Evolutionary conservation across 2,888 invertebrate species (phyloP).

Genomic region (Sphaeridia pumilis): DNA sequence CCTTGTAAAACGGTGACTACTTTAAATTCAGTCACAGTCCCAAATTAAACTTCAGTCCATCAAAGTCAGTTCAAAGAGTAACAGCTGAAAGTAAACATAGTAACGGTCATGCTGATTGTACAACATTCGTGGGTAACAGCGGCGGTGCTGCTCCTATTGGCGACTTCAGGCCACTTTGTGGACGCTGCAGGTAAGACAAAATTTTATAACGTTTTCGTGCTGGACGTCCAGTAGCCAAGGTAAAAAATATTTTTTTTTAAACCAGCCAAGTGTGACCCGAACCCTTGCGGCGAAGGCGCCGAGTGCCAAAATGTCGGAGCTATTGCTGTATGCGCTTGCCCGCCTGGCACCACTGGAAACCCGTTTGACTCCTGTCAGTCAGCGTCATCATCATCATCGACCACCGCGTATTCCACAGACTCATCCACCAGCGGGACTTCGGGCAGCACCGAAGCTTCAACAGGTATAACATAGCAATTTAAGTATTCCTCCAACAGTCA

Average conservation of each 20-base stretch:
- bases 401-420: constrained; percentile 2
- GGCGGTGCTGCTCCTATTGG: not conserved
- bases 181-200: too few relatives aligned
- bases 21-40: constrained; percentile 2
- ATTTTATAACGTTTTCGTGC: too few relatives aligned
- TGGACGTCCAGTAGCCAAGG: too few relatives aligned
- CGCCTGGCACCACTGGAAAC: constrained; percentile 23
- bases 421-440: not conserved
- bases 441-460: too few relatives aligned
- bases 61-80: not conserved
- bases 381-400: constrained; percentile 1
- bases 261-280: constrained; percentile 22
- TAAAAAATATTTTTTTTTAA: too few relatives aligned
- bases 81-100: not conserved
- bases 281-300: constrained; percentile 31
- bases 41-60: not conserved
- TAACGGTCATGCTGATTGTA: not conserved
- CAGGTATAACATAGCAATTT: too few relatives aligned
- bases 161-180: too few relatives aligned
- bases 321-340: constrained; percentile 30
- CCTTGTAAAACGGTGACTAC: not conserved
- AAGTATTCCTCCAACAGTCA: too few relatives aligned
- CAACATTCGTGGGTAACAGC: not conserved
- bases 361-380: constrained; percentile 27
- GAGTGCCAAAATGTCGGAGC: constrained; percentile 21